phyloP scores from a whole-genome alignment of 1,140 invertebrate genomes.

The Monomorium pharaonis region DNA sequence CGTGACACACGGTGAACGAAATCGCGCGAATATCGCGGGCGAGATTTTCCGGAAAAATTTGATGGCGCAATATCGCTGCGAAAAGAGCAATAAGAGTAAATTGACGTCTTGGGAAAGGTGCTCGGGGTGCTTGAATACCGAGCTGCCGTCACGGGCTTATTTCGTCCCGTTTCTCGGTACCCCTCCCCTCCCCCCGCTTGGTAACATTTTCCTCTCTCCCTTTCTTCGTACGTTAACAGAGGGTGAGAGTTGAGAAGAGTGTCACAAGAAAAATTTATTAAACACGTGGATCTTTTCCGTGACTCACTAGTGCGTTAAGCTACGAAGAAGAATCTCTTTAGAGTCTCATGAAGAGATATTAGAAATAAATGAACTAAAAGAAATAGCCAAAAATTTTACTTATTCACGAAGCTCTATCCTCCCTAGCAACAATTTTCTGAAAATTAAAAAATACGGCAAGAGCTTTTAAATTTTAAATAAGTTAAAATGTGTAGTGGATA shows the following conservation, averaged over 20 bases:
- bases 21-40: constrained; percentile 16
- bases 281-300: neutral
- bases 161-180: constrained; percentile 40
- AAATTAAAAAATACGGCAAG: neutral
- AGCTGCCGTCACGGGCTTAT: constrained; percentile 57
- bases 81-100: constrained; percentile 44
- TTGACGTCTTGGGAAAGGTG: constrained; percentile 36
- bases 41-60: constrained; percentile 31
- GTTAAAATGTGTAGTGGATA: neutral
- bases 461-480: neutral
- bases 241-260: constrained; percentile 43
- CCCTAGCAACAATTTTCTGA: neutral
- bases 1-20: neutral
- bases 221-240: neutral
- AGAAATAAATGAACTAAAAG: neutral
- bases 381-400: neutral
- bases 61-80: constrained; percentile 30
- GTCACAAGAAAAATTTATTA: constrained; percentile 55
- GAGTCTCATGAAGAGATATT: no score
- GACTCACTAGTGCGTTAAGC: neutral
- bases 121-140: constrained; percentile 18
- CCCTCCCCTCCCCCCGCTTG: constrained; percentile 6
- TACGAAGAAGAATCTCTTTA: neutral
- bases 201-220: neutral
- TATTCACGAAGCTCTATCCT: no score